These are phyloP conservation scores for Ladona fulva DNA, from an alignment of 1,140 invertebrate species.

Conservation along the genomic window DNA sequence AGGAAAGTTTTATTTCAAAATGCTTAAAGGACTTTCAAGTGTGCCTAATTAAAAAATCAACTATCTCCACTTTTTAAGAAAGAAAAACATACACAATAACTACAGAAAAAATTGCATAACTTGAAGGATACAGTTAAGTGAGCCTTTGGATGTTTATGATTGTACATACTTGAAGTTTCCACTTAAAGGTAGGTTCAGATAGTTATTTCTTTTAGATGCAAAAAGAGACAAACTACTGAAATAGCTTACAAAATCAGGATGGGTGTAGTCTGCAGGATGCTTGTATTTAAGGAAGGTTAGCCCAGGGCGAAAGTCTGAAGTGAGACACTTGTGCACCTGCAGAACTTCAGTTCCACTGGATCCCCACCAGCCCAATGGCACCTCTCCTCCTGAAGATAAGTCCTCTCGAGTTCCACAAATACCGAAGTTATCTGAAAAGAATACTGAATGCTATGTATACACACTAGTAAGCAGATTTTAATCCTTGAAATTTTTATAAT, in stretches of 20 bases:
- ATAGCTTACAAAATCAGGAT: slow-evolving; percentile 65
- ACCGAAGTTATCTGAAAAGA: slow-evolving; percentile 57
- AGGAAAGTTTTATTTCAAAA: too few relatives aligned
- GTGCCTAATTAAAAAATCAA: too few relatives aligned
- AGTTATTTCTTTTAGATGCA: neutral
- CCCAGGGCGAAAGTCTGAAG: slow-evolving; percentile 72
- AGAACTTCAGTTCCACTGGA: slow-evolving; percentile 68
- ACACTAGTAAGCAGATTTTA: too few relatives aligned
- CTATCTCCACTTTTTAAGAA: too few relatives aligned
- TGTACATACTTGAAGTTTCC: too few relatives aligned
- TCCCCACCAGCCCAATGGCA: slow-evolving; percentile 77
- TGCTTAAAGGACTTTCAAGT: too few relatives aligned
- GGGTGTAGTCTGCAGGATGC: slow-evolving; percentile 71
- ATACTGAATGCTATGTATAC: neutral
- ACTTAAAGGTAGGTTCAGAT: neutral
- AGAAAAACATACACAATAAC: too few relatives aligned
- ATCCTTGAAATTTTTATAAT: too few relatives aligned
- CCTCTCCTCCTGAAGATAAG: slow-evolving; percentile 53
- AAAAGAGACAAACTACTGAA: neutral
- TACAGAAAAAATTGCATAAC: too few relatives aligned
- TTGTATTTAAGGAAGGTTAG: slow-evolving; percentile 81
- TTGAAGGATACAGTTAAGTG: too few relatives aligned
- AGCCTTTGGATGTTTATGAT: too few relatives aligned
- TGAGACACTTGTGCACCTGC: slow-evolving; percentile 64
- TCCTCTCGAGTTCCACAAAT: slow-evolving; percentile 66